Conservation (phyloP, 1,140 invertebrate genomes). For the Helicoverpa zea region DNA sequence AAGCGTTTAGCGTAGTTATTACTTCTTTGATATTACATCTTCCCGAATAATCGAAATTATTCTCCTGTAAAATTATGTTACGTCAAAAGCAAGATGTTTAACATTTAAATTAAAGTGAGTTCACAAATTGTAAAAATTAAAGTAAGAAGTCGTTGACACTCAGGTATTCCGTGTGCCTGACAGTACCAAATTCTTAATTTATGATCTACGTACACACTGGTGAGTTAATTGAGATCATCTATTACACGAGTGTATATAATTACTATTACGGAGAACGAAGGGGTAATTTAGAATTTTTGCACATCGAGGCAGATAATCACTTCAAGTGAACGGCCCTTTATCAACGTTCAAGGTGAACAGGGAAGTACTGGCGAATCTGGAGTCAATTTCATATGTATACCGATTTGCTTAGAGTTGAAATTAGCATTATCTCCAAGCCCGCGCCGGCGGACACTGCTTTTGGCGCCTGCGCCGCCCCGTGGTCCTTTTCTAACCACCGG, state of each 20-base stretch:
- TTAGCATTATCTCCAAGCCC: slow-evolving; percentile 30
- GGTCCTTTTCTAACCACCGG: slow-evolving; percentile 68
- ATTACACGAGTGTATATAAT: slow-evolving; percentile 14
- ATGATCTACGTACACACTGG: slow-evolving; percentile 3
- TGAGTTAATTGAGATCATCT: slow-evolving; percentile 37
- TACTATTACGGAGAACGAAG: slow-evolving; percentile 5
- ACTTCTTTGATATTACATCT: not conserved
- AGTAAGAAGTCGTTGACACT: slow-evolving; percentile 17
- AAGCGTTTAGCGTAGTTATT: not conserved
- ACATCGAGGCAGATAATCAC: slow-evolving; percentile 50
- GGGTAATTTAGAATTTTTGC: slow-evolving; percentile 39
- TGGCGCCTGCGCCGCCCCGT: slow-evolving; percentile 49
- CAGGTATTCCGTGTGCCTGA: not conserved
- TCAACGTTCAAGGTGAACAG: slow-evolving; percentile 74
- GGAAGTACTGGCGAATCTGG: slow-evolving; percentile 45
- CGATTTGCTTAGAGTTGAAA: slow-evolving; percentile 54
- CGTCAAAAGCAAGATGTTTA: not conserved
- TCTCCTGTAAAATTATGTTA: not conserved
- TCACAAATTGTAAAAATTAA: not conserved
- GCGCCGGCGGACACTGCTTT: slow-evolving; percentile 34
- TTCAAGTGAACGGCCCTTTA: slow-evolving; percentile 77
- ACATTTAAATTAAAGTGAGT: slow-evolving; percentile 9
- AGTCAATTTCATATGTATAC: slow-evolving; percentile 48
- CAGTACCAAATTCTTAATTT: slow-evolving; percentile 3
- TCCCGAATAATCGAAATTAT: not conserved